phyloP scores from a whole-genome alignment of 2,113 vertebrate genomes.

The Petrocephalus microphthalmus region DNA sequence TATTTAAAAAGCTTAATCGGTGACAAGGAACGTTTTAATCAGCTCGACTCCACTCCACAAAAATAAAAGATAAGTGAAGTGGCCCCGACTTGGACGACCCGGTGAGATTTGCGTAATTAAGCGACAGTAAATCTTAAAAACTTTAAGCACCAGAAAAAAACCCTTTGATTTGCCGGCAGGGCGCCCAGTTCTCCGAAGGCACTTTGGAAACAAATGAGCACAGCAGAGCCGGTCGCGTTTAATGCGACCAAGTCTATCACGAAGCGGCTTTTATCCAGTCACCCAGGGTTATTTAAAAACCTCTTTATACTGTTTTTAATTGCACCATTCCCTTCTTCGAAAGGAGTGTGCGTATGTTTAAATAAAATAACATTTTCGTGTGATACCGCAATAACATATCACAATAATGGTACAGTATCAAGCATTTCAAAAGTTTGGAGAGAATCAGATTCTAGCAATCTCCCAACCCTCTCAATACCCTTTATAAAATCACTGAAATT shows the following conservation, averaged over 20 bases:
- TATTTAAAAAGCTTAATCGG: constrained; percentile 18
- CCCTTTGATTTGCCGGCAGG: background rate
- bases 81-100: constrained; percentile 20
- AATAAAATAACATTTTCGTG: background rate
- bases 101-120: background rate
- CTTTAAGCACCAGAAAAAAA: constrained; percentile 3
- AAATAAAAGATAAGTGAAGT: constrained; percentile 30
- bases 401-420: background rate
- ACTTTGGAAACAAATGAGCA: constrained; percentile 1
- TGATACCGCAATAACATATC: background rate
- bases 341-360: background rate
- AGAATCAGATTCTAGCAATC: background rate
- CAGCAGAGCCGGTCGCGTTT: background rate
- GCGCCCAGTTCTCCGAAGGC: background rate
- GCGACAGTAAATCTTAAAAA: background rate
- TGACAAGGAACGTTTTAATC: constrained; percentile 23
- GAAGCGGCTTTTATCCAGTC: background rate
- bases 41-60: constrained; percentile 17
- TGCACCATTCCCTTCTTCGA: background rate
- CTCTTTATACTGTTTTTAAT: background rate
- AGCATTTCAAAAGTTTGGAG: background rate
- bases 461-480: background rate
- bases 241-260: background rate
- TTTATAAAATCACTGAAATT: background rate
- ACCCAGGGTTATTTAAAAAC: background rate